These are phyloP conservation scores for Resseliella maxima DNA, from an alignment of 2,888 invertebrate genomes.

Conservation along the genomic window DNA sequence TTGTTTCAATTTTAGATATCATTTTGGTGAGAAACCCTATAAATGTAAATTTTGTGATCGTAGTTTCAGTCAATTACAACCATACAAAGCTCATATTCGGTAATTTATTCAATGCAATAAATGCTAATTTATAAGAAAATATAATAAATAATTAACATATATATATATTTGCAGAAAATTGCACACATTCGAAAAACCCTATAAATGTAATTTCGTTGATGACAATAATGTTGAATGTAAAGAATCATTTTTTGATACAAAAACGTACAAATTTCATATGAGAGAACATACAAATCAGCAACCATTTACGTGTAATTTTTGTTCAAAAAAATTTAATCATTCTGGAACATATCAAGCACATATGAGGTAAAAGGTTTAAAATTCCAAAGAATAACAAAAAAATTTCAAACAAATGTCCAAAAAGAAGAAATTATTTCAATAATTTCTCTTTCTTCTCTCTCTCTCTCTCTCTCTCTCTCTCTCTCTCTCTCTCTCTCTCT, in stretches of 20 bases:
- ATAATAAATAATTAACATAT: not conserved
- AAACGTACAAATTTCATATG: not conserved
- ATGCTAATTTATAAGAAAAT: too few species aligned
- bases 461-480: too few species aligned
- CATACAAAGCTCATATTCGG: constrained; percentile 23
- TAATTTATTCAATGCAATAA: not conserved
- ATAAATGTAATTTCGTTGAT: constrained; percentile 12
- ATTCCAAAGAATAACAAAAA: not conserved
- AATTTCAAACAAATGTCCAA: not conserved
- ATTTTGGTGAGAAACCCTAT: constrained; percentile 23
- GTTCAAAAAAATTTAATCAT: constrained; percentile 27
- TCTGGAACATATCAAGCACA: constrained; percentile 17
- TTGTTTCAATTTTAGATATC: not conserved
- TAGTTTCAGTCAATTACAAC: constrained; percentile 31
- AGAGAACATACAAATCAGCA: not conserved
- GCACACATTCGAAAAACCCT: not conserved
- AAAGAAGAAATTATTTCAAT: not conserved
- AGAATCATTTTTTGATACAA: constrained; percentile 26
- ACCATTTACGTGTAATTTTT: constrained; percentile 21
- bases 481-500: too few species aligned
- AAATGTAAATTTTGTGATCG: constrained; percentile 25
- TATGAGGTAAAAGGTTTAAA: constrained; percentile 2
- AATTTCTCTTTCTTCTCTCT: not conserved
- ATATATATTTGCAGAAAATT: constrained; percentile 3
- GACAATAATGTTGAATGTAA: constrained; percentile 8